Percentiles rank a stretch among this genome's conserved stretches.
Evolutionary conservation across 2,888 invertebrate species (phyloP).

Genomic region (Troides aeacus): DNA sequence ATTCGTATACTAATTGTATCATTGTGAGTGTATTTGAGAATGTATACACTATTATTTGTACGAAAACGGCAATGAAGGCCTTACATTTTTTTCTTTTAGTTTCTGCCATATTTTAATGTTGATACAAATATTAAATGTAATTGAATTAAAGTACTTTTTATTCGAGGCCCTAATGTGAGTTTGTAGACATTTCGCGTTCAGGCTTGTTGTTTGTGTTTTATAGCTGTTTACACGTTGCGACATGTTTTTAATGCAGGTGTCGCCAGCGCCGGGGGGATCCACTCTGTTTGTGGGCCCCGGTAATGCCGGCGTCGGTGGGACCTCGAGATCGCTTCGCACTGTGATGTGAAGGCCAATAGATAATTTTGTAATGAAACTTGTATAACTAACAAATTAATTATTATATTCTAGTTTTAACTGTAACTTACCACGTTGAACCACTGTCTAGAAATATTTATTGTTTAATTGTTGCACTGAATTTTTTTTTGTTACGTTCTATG

Average conservation of each 20-base stretch:
- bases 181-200: conserved; percentile 14
- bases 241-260: conserved; percentile 2
- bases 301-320: conserved; percentile 43
- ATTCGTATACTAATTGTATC: conserved; percentile 44
- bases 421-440: conserved; percentile 77
- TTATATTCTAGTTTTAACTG: conserved; percentile 64
- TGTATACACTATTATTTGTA: conserved; percentile 8
- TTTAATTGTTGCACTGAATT: conserved; percentile 76
- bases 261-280: conserved; percentile 3
- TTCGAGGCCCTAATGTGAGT: not conserved
- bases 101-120: not conserved
- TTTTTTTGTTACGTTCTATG: conserved; percentile 72
- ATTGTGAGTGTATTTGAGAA: conserved; percentile 8
- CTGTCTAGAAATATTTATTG: conserved; percentile 76
- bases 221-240: conserved; percentile 21
- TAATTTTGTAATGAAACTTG: conserved; percentile 74
- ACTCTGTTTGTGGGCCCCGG: conserved; percentile 27
- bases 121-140: not conserved
- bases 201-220: conserved; percentile 30
- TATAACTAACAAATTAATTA: conserved; percentile 71
- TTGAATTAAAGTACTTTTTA: not conserved
- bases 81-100: not conserved
- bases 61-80: conserved; percentile 1
- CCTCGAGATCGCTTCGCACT: conserved; percentile 70
- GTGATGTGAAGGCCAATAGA: conserved; percentile 79